phyloP scores from a whole-genome alignment of 2,113 vertebrate species.

The Zosterops pallidus region DNA sequence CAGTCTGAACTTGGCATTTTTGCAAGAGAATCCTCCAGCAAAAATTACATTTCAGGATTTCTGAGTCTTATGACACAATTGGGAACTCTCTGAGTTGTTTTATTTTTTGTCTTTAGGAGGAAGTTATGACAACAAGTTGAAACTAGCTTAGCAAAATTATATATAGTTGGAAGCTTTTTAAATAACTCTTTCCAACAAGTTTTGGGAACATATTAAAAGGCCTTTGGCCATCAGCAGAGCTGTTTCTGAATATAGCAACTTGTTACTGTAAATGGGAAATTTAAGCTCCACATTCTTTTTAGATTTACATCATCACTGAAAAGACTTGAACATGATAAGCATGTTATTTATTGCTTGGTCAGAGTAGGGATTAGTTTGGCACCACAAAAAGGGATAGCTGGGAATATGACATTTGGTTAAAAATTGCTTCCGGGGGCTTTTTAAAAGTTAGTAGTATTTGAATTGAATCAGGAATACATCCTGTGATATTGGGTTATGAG shows the following conservation, averaged over 20 bases:
- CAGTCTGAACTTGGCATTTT: background rate
- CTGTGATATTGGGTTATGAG: background rate
- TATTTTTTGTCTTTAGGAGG: background rate
- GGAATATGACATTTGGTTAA: background rate
- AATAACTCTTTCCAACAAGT: constrained; percentile 1
- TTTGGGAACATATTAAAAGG: background rate
- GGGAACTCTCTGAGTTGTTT: background rate
- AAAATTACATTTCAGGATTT: background rate
- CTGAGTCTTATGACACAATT: background rate
- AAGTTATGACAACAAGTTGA: background rate
- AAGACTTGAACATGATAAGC: constrained; percentile 5
- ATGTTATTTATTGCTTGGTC: background rate
- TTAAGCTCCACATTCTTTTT: constrained; percentile 14
- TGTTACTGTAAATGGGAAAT: background rate
- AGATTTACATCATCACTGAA: constrained; percentile 8
- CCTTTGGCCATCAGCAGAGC: background rate
- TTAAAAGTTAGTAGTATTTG: background rate
- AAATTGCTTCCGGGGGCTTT: background rate
- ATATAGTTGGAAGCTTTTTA: background rate
- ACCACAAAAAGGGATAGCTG: background rate
- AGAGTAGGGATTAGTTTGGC: constrained; percentile 30
- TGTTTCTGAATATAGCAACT: background rate
- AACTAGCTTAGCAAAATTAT: background rate
- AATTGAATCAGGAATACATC: background rate
- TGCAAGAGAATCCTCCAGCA: background rate